phyloP scores from a whole-genome alignment of 1,140 invertebrate genomes.

The Caenorhabditis elegans region WBcel235 BX284606.5:13184001-13184500 shows the following conservation, averaged over 20 bases:
- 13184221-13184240: background rate
- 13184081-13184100: background rate
- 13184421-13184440: no score
- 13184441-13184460: no score
- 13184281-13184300: background rate
- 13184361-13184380: no score
- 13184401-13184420: no score
- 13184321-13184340: no score
- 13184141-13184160: slow-evolving; percentile 19
- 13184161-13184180: slow-evolving; percentile 15
- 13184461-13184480: background rate
- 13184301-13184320: no score
- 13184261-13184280: background rate
- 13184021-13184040: slow-evolving; percentile 26
- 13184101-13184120: slow-evolving; percentile 21
- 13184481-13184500: background rate
- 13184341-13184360: no score
- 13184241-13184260: background rate
- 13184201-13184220: slow-evolving; percentile 12
- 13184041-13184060: background rate
- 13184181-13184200: slow-evolving; percentile 3
- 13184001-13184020: slow-evolving; percentile 23
- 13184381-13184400: no score
- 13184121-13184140: slow-evolving; percentile 9
- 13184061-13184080: background rate